These are phyloP conservation scores for Hypotaenidia philippensis DNA, from an alignment of 2,797 vertebrate species.

Conservation along the genomic window DNA sequence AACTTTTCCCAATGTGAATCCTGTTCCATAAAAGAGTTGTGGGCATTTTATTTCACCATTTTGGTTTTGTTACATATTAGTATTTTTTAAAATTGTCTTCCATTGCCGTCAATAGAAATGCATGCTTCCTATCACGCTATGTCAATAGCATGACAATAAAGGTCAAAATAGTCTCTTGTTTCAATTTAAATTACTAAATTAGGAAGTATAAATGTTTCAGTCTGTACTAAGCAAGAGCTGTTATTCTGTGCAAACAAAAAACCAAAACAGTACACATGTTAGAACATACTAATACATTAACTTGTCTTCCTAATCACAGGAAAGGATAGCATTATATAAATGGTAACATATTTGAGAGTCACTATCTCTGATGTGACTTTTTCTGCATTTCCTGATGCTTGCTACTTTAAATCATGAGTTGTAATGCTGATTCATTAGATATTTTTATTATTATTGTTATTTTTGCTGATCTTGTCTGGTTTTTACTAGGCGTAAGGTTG, in stretches of 20 bases:
- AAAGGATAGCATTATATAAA: conserved; percentile 6
- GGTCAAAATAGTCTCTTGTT: background rate
- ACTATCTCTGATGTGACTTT: background rate
- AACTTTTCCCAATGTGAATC: background rate
- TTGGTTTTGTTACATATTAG: background rate
- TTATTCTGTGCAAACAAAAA: background rate
- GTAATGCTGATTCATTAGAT: background rate
- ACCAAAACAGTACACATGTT: background rate
- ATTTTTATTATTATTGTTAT: background rate
- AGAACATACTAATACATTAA: background rate
- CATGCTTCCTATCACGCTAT: background rate
- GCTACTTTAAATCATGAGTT: background rate
- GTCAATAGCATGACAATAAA: background rate
- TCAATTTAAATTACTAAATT: background rate
- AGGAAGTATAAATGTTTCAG: background rate
- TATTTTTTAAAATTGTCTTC: background rate
- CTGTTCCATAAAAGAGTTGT: background rate
- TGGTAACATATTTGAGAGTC: background rate
- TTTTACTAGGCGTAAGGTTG: background rate
- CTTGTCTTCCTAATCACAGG: conserved; percentile 3
- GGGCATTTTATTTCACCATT: background rate
- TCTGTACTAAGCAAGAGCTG: background rate
- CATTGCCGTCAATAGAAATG: background rate
- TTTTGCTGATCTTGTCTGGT: background rate
- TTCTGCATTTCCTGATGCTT: conserved; percentile 39